Evolutionary conservation across 1,140 invertebrate species (phyloP).

Genomic region (Ceratina calcarata): DNA sequence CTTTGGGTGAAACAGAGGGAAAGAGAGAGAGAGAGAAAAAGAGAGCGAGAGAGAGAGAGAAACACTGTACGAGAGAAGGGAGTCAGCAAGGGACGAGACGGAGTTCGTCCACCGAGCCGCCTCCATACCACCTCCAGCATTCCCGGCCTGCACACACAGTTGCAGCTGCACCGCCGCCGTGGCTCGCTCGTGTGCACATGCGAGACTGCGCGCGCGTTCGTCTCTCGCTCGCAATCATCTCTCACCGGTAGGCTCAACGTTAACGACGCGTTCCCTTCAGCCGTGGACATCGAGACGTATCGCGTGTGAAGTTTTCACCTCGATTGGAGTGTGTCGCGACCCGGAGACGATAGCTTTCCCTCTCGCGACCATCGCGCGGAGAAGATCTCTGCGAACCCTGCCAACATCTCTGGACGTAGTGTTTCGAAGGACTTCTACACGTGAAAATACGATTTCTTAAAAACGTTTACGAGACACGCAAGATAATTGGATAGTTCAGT

Average conservation of each 20-base stretch:
- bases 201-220: conserved; percentile 59
- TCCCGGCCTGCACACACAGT: conserved; percentile 75
- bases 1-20: conserved; percentile 17
- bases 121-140: conserved; percentile 75
- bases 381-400: background rate
- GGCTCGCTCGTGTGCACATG: conserved; percentile 63
- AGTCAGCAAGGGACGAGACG: conserved; percentile 49
- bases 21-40: conserved; percentile 23
- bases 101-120: conserved; percentile 65
- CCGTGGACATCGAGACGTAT: conserved; percentile 23
- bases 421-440: too few species aligned
- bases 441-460: background rate
- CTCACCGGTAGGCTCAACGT: conserved; percentile 39
- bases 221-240: conserved; percentile 48
- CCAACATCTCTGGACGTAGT: background rate
- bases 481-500: too few species aligned
- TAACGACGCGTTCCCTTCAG: conserved; percentile 41
- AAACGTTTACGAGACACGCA: too few species aligned
- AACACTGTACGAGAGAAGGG: background rate
- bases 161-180: conserved; percentile 74
- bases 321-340: conserved; percentile 5
- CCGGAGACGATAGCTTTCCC: background rate
- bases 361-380: background rate
- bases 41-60: conserved; percentile 31
- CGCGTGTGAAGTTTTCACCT: conserved; percentile 31